These are phyloP conservation scores for Onychorhynchus coronatus DNA, from an alignment of 2,113 vertebrate species.

Conservation along the genomic window DNA sequence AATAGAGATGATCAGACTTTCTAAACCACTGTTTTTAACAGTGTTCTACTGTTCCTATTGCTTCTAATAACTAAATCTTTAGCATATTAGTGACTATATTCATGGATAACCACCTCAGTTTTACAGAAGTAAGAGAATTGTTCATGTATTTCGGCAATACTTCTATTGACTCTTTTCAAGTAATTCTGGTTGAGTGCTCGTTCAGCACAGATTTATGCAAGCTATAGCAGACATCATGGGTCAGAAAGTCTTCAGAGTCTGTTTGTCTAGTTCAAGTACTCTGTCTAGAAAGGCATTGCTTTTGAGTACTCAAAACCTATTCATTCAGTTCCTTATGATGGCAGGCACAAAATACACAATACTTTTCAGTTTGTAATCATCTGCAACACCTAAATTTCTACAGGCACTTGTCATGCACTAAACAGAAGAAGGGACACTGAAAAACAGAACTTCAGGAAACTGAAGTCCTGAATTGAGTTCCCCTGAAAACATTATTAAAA, in stretches of 20 bases:
- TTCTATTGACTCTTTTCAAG: background rate
- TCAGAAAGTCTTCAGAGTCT: background rate
- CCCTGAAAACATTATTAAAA: background rate
- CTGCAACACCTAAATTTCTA: background rate
- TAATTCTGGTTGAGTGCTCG: background rate
- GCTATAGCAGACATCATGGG: background rate
- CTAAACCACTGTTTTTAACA: background rate
- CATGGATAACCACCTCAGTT: background rate
- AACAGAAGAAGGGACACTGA: background rate
- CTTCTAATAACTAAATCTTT: background rate
- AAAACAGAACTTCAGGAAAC: background rate
- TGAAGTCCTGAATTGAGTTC: background rate
- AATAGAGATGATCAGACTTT: background rate
- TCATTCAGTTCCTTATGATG: background rate
- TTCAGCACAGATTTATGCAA: background rate
- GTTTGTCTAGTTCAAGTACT: background rate
- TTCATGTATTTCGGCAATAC: background rate
- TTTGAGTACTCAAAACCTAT: background rate
- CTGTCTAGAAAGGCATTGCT: background rate
- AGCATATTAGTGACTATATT: background rate
- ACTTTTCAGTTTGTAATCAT: background rate
- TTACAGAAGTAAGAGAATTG: background rate
- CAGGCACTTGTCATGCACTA: background rate
- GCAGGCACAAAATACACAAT: background rate
- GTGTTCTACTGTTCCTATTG: background rate